Conservation (phyloP, 2,797 vertebrate genomes). For the Lutjanus campechanus region DNA sequence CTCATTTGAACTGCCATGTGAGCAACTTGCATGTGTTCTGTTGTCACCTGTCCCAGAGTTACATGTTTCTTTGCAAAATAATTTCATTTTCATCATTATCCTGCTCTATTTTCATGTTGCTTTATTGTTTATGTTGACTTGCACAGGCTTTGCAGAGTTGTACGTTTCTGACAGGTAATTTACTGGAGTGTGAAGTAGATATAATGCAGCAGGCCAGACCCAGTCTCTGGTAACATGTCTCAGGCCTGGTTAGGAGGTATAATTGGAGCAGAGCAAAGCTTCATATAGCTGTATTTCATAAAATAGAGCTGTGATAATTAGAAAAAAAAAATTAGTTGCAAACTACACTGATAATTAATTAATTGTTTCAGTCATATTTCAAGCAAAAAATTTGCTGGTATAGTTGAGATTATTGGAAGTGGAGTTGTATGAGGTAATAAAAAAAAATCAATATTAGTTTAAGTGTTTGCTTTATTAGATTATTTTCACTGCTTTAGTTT, state of each 20-base stretch:
- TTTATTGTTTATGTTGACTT: conserved; percentile 33
- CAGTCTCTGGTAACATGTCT: neutral
- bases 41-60: neutral
- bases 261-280: conserved; percentile 22
- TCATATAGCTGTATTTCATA: conserved; percentile 8
- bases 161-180: conserved; percentile 42
- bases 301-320: neutral
- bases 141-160: conserved; percentile 11
- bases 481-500: no score
- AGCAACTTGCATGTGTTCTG: neutral
- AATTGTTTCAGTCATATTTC: no score
- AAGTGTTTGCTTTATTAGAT: no score
- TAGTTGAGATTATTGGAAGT: no score
- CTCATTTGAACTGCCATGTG: neutral
- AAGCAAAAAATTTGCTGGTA: no score
- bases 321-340: neutral
- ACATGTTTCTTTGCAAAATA: neutral
- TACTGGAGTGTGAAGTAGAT: conserved; percentile 13
- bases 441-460: no score
- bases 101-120: conserved; percentile 5
- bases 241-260: conserved; percentile 14
- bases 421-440: no score
- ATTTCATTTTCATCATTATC: neutral
- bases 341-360: no score
- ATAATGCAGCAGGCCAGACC: neutral